Conservation (phyloP, 2,888 invertebrate species). For the Anoplius nigerrimus region DNA sequence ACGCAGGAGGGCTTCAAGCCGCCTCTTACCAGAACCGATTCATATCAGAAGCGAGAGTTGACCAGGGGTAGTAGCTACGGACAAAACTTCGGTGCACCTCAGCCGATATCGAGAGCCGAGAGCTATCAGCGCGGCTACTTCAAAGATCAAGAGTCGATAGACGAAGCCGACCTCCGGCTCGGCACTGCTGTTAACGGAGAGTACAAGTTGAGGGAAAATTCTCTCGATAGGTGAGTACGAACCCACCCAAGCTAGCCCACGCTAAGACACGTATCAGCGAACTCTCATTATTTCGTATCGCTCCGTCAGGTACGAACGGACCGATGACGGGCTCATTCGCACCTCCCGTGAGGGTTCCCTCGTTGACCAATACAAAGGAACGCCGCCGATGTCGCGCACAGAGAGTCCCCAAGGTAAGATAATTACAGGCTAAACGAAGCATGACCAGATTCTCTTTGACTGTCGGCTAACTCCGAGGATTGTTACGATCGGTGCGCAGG, state of each 20-base stretch:
- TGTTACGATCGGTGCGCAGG: no score
- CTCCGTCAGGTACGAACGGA: slow-evolving; percentile 66
- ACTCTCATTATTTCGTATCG: not conserved
- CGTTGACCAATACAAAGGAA: slow-evolving; percentile 76
- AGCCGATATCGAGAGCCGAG: slow-evolving; percentile 70
- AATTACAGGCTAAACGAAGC: no score
- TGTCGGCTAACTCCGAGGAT: no score
- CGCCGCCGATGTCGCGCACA: slow-evolving; percentile 64
- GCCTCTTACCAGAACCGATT: slow-evolving; percentile 61
- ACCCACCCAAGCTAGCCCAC: not conserved
- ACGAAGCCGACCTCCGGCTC: slow-evolving; percentile 67
- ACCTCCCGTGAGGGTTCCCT: slow-evolving; percentile 75
- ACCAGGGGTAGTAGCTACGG: slow-evolving; percentile 48
- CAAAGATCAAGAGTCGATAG: slow-evolving; percentile 76
- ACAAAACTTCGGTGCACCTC: slow-evolving; percentile 62
- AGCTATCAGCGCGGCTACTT: slow-evolving; percentile 74
- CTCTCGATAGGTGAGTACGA: slow-evolving; percentile 67
- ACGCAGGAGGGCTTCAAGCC: slow-evolving; percentile 63
- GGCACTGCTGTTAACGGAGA: slow-evolving; percentile 68
- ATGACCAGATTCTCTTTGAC: no score
- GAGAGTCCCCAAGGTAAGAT: slow-evolving; percentile 71
- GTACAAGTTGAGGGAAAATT: slow-evolving; percentile 70
- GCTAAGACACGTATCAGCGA: not conserved
- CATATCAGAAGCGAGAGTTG: slow-evolving; percentile 63
- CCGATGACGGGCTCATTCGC: slow-evolving; percentile 68